Percentiles rank a stretch among this genome's conserved stretches.
phyloP scores from a whole-genome alignment of 2,113 vertebrate species.

The Pelmatolapia mariae region DNA sequence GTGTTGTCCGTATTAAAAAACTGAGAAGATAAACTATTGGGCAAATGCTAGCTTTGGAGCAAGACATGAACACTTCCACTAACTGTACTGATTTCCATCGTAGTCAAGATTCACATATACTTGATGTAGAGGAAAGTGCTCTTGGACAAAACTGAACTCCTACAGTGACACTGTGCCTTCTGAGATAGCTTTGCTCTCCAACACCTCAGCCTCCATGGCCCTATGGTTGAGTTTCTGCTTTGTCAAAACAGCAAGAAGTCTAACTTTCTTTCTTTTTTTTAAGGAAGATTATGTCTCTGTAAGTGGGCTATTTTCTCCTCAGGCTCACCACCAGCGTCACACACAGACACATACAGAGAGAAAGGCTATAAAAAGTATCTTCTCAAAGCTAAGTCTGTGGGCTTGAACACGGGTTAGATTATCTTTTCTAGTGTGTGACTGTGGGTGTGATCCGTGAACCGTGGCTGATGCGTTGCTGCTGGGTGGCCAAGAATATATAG shows the following conservation, averaged over 20 bases:
- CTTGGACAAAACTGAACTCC: not conserved
- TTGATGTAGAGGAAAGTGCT: not conserved
- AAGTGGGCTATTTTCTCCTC: not conserved
- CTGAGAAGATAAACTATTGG: not conserved
- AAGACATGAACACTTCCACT: not conserved
- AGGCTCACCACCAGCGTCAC: not conserved
- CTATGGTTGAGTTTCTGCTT: not conserved
- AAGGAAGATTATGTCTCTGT: not conserved
- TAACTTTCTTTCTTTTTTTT: not conserved
- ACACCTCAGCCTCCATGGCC: not conserved
- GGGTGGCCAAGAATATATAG: not conserved
- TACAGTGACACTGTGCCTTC: not conserved
- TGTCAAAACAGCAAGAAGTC: not conserved
- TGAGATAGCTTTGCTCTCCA: not conserved
- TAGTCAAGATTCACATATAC: not conserved
- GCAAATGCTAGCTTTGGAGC: not conserved
- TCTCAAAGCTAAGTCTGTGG: conserved; percentile 6
- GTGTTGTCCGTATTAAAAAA: not conserved
- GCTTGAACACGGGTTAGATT: conserved; percentile 12
- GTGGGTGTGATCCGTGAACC: conserved; percentile 19
- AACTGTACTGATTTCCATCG: not conserved
- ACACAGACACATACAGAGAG: not conserved
- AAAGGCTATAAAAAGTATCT: not conserved
- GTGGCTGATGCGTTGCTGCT: conserved; percentile 14
- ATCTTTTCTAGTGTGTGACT: conserved; percentile 6